Percentiles rank a stretch among this genome's conserved stretches.
phyloP scores from a whole-genome alignment of 2,888 invertebrate genomes.

The Hoplodrina ambigua region DNA sequence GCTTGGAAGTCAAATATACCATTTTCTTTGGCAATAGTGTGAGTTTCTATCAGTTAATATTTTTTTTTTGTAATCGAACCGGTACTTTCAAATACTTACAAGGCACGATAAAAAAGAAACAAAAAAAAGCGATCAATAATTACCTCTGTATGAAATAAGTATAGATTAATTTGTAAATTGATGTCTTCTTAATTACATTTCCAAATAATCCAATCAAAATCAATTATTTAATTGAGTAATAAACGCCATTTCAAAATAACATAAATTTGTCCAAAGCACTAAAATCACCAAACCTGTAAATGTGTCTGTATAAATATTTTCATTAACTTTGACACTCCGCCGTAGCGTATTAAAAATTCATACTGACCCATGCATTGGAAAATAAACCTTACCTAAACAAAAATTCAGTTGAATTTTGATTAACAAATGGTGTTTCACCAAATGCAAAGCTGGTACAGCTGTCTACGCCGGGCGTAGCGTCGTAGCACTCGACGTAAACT shows the following conservation, averaged over 20 bases:
- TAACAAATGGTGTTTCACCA: not conserved
- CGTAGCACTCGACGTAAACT: conserved; percentile 78
- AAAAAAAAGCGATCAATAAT: too few species aligned
- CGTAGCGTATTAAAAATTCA: conserved; percentile 47
- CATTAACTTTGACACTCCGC: conserved; percentile 52
- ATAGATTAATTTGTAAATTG: too few species aligned
- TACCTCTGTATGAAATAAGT: too few species aligned
- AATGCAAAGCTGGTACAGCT: conserved; percentile 54
- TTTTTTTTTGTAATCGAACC: too few species aligned
- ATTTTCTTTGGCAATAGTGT: too few species aligned
- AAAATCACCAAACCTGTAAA: conserved; percentile 36
- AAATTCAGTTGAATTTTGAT: conserved; percentile 16
- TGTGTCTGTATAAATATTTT: conserved; percentile 52
- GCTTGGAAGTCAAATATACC: too few species aligned
- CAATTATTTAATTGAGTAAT: not conserved
- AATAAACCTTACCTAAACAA: not conserved
- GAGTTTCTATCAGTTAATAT: too few species aligned
- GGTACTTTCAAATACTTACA: too few species aligned
- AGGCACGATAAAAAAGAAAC: too few species aligned
- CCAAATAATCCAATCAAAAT: too few species aligned
- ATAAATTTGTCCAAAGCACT: conserved; percentile 4
- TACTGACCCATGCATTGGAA: not conserved
- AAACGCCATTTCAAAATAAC: conserved; percentile 11
- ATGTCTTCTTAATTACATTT: too few species aligned
- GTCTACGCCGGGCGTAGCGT: conserved; percentile 75